Evolutionary conservation across 2,888 invertebrate genomes (phyloP).

Genomic region (Parnassius glacialis): DNA sequence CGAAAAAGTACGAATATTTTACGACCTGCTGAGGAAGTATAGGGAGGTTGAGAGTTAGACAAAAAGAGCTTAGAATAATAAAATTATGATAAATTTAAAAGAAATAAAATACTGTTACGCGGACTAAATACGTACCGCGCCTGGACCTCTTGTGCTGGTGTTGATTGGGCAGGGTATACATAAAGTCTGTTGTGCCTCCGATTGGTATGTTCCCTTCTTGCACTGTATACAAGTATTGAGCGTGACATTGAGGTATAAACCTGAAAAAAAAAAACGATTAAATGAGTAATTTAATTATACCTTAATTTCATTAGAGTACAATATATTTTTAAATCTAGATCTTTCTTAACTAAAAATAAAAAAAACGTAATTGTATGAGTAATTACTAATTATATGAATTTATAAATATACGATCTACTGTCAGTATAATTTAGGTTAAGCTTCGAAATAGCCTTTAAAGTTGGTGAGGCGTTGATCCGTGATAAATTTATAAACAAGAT

Average conservation of each 20-base stretch:
- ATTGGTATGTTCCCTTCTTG: conserved; percentile 94
- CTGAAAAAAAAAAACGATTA: conserved; percentile 52
- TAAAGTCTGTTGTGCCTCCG: conserved; percentile 91
- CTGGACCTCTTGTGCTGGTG: conserved; percentile 91
- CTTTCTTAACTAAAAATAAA: no score
- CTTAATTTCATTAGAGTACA: no score
- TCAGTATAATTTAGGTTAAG: neutral
- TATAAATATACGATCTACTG: no score
- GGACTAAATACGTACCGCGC: conserved; percentile 83
- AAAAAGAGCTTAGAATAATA: no score
- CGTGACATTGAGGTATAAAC: conserved; percentile 92
- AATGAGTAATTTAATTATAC: no score
- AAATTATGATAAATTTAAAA: no score
- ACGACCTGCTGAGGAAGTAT: no score
- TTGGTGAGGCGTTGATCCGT: neutral
- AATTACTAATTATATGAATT: no score
- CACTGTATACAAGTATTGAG: conserved; percentile 93
- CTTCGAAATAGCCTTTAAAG: neutral
- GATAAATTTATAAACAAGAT: conserved; percentile 2
- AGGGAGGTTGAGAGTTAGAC: no score
- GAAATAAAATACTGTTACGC: neutral
- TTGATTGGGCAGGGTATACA: conserved; percentile 94
- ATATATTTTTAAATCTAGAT: no score
- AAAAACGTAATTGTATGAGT: no score
- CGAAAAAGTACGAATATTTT: no score